Percentiles rank a stretch among this genome's conserved stretches.
These are phyloP conservation scores for Theonella swinhoei DNA, from an alignment of 37 sponge, comb jelly and placozoan species.

Conservation along the genomic window DNA sequence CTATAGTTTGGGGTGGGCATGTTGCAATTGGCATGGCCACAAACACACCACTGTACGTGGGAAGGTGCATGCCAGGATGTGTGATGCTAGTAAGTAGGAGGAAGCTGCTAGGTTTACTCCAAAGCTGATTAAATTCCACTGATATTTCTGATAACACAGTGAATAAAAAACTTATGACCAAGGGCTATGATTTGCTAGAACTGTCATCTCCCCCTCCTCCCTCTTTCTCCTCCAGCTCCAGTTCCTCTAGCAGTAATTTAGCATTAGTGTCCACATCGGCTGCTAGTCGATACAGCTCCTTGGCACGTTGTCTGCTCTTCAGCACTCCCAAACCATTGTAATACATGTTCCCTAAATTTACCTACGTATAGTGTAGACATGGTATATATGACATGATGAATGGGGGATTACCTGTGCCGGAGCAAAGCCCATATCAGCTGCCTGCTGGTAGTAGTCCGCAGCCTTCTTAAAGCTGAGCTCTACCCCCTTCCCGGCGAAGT, in stretches of 20 bases:
- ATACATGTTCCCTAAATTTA: slow-evolving; percentile 95
- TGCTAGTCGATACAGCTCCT: slow-evolving; percentile 78
- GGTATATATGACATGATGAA: not conserved
- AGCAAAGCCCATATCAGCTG: slow-evolving; percentile 70
- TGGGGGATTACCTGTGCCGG: slow-evolving; percentile 72
- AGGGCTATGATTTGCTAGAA: not conserved
- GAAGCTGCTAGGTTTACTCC: too few species aligned
- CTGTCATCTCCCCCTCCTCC: not conserved
- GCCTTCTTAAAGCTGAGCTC: slow-evolving; percentile 74
- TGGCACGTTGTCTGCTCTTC: slow-evolving; percentile 73
- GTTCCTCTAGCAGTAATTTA: slow-evolving; percentile 58
- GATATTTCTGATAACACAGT: too few species aligned
- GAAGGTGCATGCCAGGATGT: too few species aligned
- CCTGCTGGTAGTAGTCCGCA: slow-evolving; percentile 63
- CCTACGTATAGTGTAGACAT: slow-evolving; percentile 28
- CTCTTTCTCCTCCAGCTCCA: slow-evolving; percentile 60
- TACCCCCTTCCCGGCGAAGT: slow-evolving; percentile 85
- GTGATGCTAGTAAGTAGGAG: too few species aligned
- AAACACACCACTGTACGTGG: too few species aligned
- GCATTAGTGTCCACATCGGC: slow-evolving; percentile 78
- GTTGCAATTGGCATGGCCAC: too few species aligned
- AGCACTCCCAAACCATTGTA: slow-evolving; percentile 77
- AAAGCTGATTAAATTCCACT: too few species aligned
- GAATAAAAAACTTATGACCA: not conserved
- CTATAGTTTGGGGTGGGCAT: too few species aligned